Evolutionary conservation across 2,888 invertebrate species (phyloP).

Genomic region (Tetropium fuscum): DNA sequence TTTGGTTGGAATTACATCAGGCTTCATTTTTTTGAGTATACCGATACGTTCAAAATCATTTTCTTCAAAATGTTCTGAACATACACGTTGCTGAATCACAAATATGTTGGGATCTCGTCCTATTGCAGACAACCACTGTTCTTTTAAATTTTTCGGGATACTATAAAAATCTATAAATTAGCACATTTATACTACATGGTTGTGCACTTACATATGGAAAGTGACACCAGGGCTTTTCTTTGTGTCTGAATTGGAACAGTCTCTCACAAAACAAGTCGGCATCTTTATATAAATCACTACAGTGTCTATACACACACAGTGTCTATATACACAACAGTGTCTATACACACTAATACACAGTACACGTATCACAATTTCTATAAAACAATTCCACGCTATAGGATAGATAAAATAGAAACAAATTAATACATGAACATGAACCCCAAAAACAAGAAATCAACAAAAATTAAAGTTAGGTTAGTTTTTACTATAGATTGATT

Average conservation of each 20-base stretch:
- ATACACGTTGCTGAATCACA: conserved; percentile 5
- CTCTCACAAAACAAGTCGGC: conserved; percentile 6
- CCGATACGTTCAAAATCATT: neutral
- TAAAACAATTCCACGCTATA: too few species aligned
- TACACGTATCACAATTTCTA: too few species aligned
- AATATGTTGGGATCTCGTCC: conserved; percentile 2
- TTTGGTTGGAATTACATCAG: neutral
- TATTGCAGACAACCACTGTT: conserved; percentile 2
- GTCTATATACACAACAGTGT: too few species aligned
- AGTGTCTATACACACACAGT: too few species aligned
- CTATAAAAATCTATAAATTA: neutral
- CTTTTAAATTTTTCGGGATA: neutral
- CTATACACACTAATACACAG: too few species aligned
- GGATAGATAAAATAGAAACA: too few species aligned
- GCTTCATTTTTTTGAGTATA: neutral
- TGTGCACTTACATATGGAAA: neutral
- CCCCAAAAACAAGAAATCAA: too few species aligned
- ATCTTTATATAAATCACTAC: too few species aligned
- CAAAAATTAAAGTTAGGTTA: too few species aligned
- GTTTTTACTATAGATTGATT: too few species aligned
- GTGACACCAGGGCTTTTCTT: neutral
- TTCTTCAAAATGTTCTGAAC: conserved; percentile 11
- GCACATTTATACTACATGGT: neutral
- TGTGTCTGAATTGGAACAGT: neutral
- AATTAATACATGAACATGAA: too few species aligned